Conservation (phyloP, 2,797 vertebrate genomes). For the Staurois parvus region DNA sequence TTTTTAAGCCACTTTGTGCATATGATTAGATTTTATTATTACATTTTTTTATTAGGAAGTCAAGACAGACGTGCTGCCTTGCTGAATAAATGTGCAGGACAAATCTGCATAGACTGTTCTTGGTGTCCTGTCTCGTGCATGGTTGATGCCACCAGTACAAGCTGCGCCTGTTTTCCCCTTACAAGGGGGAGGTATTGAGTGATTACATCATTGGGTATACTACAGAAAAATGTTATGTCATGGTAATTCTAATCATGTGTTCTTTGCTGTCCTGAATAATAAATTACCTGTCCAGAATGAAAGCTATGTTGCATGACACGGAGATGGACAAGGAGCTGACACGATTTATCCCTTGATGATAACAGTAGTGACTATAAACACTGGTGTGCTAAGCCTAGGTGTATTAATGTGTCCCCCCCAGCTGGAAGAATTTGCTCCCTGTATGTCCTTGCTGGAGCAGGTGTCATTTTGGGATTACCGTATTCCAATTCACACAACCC, state of each 20-base stretch:
- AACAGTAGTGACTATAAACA: conserved; percentile 35
- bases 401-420: conserved; percentile 29
- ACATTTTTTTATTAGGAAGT: no score
- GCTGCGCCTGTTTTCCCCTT: no score
- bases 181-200: no score
- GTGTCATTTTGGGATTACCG: conserved; percentile 39
- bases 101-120: no score
- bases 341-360: conserved; percentile 45
- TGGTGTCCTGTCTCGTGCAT: no score
- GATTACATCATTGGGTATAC: no score
- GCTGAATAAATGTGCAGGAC: no score
- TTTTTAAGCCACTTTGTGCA: no score
- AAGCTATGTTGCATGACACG: conserved; percentile 6
- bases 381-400: conserved; percentile 41
- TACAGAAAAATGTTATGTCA: not conserved
- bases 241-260: not conserved
- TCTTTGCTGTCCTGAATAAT: not conserved
- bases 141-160: no score
- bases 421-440: conserved; percentile 20
- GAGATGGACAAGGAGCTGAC: conserved; percentile 51
- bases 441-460: conserved; percentile 22
- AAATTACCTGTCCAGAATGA: not conserved
- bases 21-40: no score
- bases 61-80: no score
- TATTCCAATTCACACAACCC: conserved; percentile 23